Percentiles rank a stretch among this genome's conserved stretches.
phyloP scores from a whole-genome alignment of 2,797 vertebrate species.

The Sebastes oblongus region DNA sequence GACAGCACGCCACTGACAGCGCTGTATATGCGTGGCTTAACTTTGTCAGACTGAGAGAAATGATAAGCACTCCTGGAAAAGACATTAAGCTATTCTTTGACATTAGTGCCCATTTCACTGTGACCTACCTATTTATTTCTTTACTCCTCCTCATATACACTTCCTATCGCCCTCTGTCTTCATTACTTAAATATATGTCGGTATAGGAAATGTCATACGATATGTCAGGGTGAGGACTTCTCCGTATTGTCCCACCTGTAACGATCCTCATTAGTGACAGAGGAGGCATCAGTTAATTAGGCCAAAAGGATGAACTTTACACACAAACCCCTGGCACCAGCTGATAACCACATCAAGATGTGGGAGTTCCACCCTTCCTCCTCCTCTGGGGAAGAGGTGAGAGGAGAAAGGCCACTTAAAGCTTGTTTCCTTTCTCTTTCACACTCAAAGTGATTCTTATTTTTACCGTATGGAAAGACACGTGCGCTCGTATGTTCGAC shows the following conservation, averaged over 20 bases:
- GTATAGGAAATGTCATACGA: slow-evolving; percentile 46
- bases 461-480: neutral
- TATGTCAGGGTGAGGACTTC: slow-evolving; percentile 33
- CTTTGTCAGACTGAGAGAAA: neutral
- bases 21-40: neutral
- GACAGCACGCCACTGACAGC: slow-evolving; percentile 21
- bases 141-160: neutral
- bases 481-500: neutral
- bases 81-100: neutral
- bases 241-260: slow-evolving; percentile 52
- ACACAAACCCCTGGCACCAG: slow-evolving; percentile 43
- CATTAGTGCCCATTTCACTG: neutral
- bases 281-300: slow-evolving; percentile 68
- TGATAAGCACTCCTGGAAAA: neutral
- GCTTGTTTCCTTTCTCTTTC: neutral
- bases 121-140: neutral
- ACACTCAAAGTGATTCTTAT: too few relatives aligned
- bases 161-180: neutral
- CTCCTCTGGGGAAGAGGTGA: neutral
- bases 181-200: slow-evolving; percentile 5
- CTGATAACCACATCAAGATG: slow-evolving; percentile 59
- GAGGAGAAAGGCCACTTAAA: slow-evolving; percentile 29
- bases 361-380: neutral
- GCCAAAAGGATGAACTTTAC: slow-evolving; percentile 70
- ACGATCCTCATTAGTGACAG: slow-evolving; percentile 69